These are phyloP conservation scores for Nyctibius bracteatus DNA, from an alignment of 2,113 vertebrate species.

Conservation along the genomic window DNA sequence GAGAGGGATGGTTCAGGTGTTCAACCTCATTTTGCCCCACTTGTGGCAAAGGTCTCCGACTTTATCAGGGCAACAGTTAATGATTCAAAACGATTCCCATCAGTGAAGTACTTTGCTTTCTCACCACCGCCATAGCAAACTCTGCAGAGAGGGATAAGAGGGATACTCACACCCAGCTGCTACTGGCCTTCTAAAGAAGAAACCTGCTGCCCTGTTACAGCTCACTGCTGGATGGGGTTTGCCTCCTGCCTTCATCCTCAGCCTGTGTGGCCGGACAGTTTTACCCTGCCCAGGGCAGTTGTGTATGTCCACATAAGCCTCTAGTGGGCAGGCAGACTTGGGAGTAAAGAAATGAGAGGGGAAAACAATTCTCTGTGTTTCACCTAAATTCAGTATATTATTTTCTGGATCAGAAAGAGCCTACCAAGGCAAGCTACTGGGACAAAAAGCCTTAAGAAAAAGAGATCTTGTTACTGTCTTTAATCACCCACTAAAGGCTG, in stretches of 20 bases:
- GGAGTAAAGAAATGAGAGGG: background rate
- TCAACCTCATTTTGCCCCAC: background rate
- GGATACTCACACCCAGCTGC: background rate
- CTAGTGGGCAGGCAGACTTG: background rate
- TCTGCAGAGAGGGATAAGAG: background rate
- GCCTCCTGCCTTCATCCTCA: background rate
- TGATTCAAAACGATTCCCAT: background rate
- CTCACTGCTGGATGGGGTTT: background rate
- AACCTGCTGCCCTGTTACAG: background rate
- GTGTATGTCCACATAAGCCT: background rate
- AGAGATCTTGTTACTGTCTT: background rate
- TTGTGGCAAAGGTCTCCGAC: background rate
- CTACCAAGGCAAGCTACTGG: rapidly evolving
- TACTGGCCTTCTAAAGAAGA: background rate
- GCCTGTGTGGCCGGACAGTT: background rate
- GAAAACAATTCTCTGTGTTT: background rate
- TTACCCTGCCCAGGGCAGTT: background rate
- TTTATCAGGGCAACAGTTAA: background rate
- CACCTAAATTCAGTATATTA: background rate
- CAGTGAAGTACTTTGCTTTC: background rate
- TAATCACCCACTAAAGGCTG: rapidly evolving
- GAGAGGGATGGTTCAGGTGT: background rate
- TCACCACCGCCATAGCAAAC: background rate
- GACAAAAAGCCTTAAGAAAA: background rate
- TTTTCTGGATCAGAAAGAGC: background rate